A percentile compares a stretch with the other conserved stretches of the same genome.
phyloP scores from a whole-genome alignment of 2,797 vertebrate species.

The Hemibagrus guttatus region DNA sequence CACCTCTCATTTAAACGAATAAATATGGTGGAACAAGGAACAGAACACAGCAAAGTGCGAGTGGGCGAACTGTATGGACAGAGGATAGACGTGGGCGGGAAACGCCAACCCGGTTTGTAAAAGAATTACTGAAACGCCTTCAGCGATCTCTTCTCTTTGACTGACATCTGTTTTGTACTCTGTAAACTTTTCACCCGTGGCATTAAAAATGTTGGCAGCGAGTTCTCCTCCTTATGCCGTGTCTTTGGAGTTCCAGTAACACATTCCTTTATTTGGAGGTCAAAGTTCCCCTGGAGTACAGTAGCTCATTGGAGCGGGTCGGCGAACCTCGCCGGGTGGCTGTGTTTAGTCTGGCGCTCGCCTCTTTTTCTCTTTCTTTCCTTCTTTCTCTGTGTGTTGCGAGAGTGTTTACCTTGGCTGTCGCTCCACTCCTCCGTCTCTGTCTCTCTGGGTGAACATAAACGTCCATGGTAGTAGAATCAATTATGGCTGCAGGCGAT shows the following conservation, averaged over 20 bases:
- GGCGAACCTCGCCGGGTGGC: not conserved
- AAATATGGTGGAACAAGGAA: not conserved
- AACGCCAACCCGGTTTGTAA: not conserved
- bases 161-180: constrained; percentile 31
- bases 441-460: constrained; percentile 36
- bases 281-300: constrained; percentile 20
- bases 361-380: not conserved
- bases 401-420: constrained; percentile 49
- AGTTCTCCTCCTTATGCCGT: not conserved
- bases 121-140: constrained; percentile 12
- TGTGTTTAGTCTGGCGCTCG: constrained; percentile 18
- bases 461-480: constrained; percentile 42
- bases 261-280: not conserved
- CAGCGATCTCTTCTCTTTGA: not conserved
- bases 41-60: not conserved
- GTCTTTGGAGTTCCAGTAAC: constrained; percentile 7
- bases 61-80: constrained; percentile 24
- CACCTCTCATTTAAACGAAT: constrained; percentile 4
- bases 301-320: constrained; percentile 24
- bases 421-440: constrained; percentile 19
- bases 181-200: constrained; percentile 25
- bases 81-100: constrained; percentile 10
- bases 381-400: constrained; percentile 9
- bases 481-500: constrained; percentile 37
- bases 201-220: not conserved